phyloP scores from a whole-genome alignment of 2,797 vertebrate genomes.

The Acipenser ruthenus region DNA sequence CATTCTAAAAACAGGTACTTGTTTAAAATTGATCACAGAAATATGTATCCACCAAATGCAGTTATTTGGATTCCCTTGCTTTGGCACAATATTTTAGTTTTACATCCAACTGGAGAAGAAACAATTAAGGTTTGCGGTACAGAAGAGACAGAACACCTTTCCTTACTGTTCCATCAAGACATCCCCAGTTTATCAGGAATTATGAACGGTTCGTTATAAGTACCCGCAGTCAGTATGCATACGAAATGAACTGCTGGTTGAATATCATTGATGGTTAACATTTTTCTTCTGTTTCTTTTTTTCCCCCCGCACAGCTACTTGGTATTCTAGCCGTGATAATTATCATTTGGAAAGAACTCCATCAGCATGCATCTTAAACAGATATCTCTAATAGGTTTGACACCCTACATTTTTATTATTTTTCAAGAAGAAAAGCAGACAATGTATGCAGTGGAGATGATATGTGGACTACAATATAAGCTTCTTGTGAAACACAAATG shows the following conservation, averaged over 20 bases:
- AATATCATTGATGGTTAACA: conserved; percentile 66
- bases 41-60: conserved; percentile 38
- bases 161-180: conserved; percentile 23
- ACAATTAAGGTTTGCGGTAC: conserved; percentile 48
- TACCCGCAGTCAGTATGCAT: conserved; percentile 69
- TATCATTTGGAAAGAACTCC: conserved; percentile 56
- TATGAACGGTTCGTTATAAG: conserved; percentile 69
- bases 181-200: conserved; percentile 29
- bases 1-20: conserved; percentile 8
- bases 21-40: conserved; percentile 20
- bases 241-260: conserved; percentile 61
- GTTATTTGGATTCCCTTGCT: conserved; percentile 27
- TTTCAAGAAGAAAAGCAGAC: conserved; percentile 26
- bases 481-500: conserved; percentile 77
- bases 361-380: conserved; percentile 49
- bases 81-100: conserved; percentile 51
- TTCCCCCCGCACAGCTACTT: conserved; percentile 43
- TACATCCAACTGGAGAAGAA: conserved; percentile 45
- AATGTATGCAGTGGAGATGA: conserved; percentile 25
- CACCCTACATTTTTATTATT: conserved; percentile 54
- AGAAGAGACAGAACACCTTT: conserved; percentile 45
- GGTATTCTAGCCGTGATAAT: conserved; percentile 63
- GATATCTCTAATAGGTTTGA: conserved; percentile 51
- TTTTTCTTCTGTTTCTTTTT: conserved; percentile 47
- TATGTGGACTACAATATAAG: conserved; percentile 39